Evolutionary conservation across 2,888 invertebrate species (phyloP).

Genomic region (Agrotis exclamationis): DNA sequence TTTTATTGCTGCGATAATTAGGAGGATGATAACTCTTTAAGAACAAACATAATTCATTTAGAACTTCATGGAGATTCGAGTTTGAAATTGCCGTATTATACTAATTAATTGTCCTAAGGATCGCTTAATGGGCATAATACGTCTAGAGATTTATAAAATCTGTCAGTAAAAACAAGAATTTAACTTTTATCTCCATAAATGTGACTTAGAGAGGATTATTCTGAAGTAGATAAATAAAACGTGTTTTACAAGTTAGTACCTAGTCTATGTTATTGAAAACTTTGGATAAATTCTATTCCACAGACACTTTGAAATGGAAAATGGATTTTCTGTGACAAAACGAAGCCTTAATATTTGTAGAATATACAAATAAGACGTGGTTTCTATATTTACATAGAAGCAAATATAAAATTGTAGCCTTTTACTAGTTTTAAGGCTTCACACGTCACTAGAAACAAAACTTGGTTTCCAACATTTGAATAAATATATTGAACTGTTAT

Average conservation of each 20-base stretch:
- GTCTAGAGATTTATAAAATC: slow-evolving; percentile 80
- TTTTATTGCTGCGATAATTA: slow-evolving; percentile 87
- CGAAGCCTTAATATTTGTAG: slow-evolving; percentile 19
- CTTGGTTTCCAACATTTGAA: background rate
- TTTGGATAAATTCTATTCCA: slow-evolving; percentile 38
- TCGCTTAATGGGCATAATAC: slow-evolving; percentile 84
- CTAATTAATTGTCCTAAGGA: slow-evolving; percentile 89
- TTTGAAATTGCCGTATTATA: slow-evolving; percentile 89
- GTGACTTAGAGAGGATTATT: slow-evolving; percentile 9
- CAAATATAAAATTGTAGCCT: slow-evolving; percentile 9
- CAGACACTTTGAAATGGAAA: slow-evolving; percentile 29
- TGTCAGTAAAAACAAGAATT: slow-evolving; percentile 60
- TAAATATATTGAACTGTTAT: background rate
- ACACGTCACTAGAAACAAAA: background rate
- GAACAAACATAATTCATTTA: slow-evolving; percentile 88
- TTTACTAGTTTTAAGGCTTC: slow-evolving; percentile 26
- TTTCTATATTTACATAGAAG: slow-evolving; percentile 24
- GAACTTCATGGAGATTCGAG: slow-evolving; percentile 86
- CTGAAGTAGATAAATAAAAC: slow-evolving; percentile 15
- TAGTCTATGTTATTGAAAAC: slow-evolving; percentile 30
- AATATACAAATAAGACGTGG: slow-evolving; percentile 37
- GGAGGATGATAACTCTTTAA: slow-evolving; percentile 87
- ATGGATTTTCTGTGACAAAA: slow-evolving; percentile 39
- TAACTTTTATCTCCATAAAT: slow-evolving; percentile 43
- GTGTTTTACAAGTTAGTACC: slow-evolving; percentile 18